phyloP scores from a whole-genome alignment of 2,113 vertebrate species.

The Notothenia rossii region DNA sequence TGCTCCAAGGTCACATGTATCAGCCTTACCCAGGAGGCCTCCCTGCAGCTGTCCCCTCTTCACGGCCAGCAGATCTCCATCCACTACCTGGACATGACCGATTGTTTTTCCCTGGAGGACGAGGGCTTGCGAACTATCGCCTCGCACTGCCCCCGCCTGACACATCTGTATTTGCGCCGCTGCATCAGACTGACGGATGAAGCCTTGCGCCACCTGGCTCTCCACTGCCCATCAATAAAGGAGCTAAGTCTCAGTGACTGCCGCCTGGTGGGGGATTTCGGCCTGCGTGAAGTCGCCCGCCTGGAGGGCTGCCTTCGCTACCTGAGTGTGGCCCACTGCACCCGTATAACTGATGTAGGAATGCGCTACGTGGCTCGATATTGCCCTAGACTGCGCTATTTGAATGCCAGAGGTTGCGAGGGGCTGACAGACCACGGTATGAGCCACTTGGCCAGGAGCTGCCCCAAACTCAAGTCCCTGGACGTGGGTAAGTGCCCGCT shows the following conservation, averaged over 20 bases:
- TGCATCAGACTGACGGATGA: constrained; percentile 95
- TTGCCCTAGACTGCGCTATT: constrained; percentile 96
- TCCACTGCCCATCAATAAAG: constrained; percentile 91
- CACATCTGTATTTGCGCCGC: constrained; percentile 97
- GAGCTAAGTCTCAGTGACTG: constrained; percentile 98
- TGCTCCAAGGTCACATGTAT: constrained; percentile 99
- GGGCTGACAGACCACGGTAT: constrained; percentile 97
- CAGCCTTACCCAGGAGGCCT: constrained; percentile 93
- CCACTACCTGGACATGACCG: constrained; percentile 97
- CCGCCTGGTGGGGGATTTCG: constrained; percentile 94
- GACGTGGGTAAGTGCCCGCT: constrained; percentile 97
- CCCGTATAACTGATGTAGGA: constrained; percentile 96
- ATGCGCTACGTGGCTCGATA: constrained; percentile 97
- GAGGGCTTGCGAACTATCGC: constrained; percentile 96
- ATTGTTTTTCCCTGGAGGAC: constrained; percentile 96
- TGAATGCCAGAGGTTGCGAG: constrained; percentile 97
- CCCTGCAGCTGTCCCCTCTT: constrained; percentile 92
- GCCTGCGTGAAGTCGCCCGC: constrained; percentile 95
- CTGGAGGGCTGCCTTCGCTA: constrained; percentile 95
- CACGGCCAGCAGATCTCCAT: constrained; percentile 98
- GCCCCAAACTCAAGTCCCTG: constrained; percentile 94
- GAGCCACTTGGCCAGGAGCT: constrained; percentile 95
- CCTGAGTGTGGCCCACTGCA: constrained; percentile 97
- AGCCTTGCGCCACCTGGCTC: constrained; percentile 93
- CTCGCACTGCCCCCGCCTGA: constrained; percentile 96